Percentiles rank a stretch among this genome's conserved stretches.
Conservation (phyloP, 2,888 invertebrate species). For the Mongoloraphidia duomilia region DNA sequence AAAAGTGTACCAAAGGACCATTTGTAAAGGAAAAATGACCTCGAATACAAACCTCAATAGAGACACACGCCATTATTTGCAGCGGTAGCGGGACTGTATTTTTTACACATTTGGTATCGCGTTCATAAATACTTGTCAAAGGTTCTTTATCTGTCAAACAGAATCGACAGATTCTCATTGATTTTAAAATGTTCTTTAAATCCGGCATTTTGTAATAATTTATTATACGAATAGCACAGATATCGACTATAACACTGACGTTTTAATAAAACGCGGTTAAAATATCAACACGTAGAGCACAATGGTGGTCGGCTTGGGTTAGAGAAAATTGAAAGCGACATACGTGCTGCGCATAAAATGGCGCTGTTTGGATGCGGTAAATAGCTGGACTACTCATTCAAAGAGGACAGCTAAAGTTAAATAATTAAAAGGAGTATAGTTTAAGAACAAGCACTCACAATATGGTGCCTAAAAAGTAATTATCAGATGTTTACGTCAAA, state of each 20-base stretch:
- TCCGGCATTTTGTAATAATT: conserved; percentile 37
- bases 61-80: conserved; percentile 63
- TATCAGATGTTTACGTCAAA: too few species aligned
- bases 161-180: conserved; percentile 57
- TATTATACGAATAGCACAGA: not conserved
- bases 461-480: too few species aligned
- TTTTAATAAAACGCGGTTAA: conserved; percentile 9
- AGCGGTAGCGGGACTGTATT: conserved; percentile 49
- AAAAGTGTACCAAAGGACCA: too few species aligned
- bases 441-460: too few species aligned
- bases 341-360: too few species aligned
- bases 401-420: too few species aligned
- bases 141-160: conserved; percentile 50
- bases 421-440: too few species aligned
- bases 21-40: conserved; percentile 10
- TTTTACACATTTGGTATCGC: conserved; percentile 37
- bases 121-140: conserved; percentile 51
- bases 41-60: conserved; percentile 49
- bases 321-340: too few species aligned
- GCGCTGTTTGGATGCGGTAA: too few species aligned
- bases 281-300: conserved; percentile 19
- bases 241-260: not conserved
- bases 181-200: conserved; percentile 42
- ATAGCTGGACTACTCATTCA: too few species aligned
- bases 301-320: conserved; percentile 27